A percentile compares a stretch with the other conserved stretches of the same genome.
Evolutionary conservation across 2,797 vertebrate species (phyloP).

Genomic region (Chrysocyon brachyurus): DNA sequence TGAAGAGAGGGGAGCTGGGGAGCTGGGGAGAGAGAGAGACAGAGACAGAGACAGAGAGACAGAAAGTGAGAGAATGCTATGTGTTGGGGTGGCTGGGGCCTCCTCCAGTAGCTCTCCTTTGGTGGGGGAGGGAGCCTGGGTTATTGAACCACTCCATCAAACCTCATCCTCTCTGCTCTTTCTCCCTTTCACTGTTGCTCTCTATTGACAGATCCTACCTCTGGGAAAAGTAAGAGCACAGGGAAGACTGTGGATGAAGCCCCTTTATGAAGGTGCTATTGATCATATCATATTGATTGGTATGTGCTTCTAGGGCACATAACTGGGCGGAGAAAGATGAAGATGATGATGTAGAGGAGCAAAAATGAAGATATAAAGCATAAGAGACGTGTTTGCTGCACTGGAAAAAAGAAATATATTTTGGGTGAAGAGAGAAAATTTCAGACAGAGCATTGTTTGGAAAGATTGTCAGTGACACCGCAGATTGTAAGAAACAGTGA

Average conservation of each 20-base stretch:
- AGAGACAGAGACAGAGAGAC: no score
- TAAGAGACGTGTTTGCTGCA: neutral
- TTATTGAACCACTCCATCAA: neutral
- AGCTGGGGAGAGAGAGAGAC: neutral
- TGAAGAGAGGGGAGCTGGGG: neutral
- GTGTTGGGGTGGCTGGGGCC: no score
- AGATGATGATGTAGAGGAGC: neutral
- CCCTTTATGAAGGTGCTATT: neutral
- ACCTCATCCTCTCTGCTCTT: neutral
- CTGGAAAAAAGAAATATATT: neutral
- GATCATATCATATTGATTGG: neutral
- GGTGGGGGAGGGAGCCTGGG: neutral
- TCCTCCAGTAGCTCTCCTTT: neutral
- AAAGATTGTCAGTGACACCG: neutral
- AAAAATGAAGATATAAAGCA: neutral
- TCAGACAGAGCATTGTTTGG: neutral
- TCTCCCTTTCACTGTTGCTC: neutral
- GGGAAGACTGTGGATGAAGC: neutral
- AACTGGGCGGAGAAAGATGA: neutral
- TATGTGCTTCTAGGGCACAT: neutral
- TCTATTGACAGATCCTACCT: accelerated
- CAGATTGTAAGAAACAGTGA: neutral
- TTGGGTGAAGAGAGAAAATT: neutral
- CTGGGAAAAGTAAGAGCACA: neutral
- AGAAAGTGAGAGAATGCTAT: no score